Evolutionary conservation across 2,888 invertebrate genomes (phyloP), one percentile per base, ranked within the genome.

Genomic region (Hyppa rectilinea): DNA sequence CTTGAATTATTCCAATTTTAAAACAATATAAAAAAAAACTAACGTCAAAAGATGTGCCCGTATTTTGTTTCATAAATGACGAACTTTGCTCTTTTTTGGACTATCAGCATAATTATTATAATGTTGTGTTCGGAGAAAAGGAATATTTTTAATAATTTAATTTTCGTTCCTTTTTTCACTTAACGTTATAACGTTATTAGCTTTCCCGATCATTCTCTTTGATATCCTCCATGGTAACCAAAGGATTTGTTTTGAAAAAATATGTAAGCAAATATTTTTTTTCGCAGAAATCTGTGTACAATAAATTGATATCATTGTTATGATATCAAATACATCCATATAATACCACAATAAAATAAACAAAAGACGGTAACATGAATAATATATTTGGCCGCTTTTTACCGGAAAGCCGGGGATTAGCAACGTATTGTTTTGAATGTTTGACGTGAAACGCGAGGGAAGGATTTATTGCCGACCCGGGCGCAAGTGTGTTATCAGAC

Each of bases 361-460:
- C 62, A 72, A 71, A n/a, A 78, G 31, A 23, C 23, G 23, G 36
- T 17, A 34, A 29, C 66, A 64, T 82, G 75, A 82, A 79, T 82
- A 67, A 66, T 78, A 78, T 66, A 59, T 72, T 49, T 36, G 52
- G 38, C 55, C 36, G 66, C 55, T 79, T 79, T 79, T 79, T 79
- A 73, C 83, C 43, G 60, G 62, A 56, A 82, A 67, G 49, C 62
- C 45, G 23, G 2, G 60, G 66, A 82, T 82, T 82, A 83, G 80
- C 50, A 66, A 64, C 60, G 55, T 73, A 53, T 79, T 82, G 80
- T 79, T 79, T 50, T 67, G 80, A 79, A 82, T 79, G 73, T 79
- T 67, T 79, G 74, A 82, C 66, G 29, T 52, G 56, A 67, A 67
- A 79, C 49, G 49, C 74, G 52, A 45, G 59, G 45, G 31, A 56